phyloP scores from a whole-genome alignment of 2,797 vertebrate genomes.

The Simalia tracyae region DNA sequence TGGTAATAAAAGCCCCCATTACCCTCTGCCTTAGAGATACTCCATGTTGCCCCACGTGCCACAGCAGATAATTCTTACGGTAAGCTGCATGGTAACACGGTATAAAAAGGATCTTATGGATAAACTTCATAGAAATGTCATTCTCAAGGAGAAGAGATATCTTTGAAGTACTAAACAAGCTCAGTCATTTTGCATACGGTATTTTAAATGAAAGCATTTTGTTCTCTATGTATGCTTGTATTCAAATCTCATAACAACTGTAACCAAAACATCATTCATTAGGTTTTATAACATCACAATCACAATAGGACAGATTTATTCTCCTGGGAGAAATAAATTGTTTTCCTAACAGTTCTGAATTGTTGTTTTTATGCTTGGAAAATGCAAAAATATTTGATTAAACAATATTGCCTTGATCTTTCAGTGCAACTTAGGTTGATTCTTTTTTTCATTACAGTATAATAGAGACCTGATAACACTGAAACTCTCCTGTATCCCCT shows the following conservation, averaged over 20 bases:
- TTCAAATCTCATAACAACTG: neutral
- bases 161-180: neutral
- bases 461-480: neutral
- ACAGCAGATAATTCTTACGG: neutral
- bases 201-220: neutral
- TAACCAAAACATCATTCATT: neutral
- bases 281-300: neutral
- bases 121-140: neutral
- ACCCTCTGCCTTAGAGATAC: neutral
- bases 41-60: neutral
- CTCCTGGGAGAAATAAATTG: neutral
- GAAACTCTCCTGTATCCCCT: neutral
- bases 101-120: neutral
- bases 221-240: neutral
- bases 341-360: neutral
- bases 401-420: neutral
- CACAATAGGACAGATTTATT: neutral
- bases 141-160: neutral
- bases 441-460: neutral
- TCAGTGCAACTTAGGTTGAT: neutral
- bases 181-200: neutral
- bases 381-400: constrained; percentile 2
- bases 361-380: neutral
- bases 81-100: neutral
- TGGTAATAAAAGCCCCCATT: neutral